These are phyloP conservation scores for Barnardius zonarius DNA, from an alignment of 2,113 vertebrate genomes.

Conservation along the genomic window DNA sequence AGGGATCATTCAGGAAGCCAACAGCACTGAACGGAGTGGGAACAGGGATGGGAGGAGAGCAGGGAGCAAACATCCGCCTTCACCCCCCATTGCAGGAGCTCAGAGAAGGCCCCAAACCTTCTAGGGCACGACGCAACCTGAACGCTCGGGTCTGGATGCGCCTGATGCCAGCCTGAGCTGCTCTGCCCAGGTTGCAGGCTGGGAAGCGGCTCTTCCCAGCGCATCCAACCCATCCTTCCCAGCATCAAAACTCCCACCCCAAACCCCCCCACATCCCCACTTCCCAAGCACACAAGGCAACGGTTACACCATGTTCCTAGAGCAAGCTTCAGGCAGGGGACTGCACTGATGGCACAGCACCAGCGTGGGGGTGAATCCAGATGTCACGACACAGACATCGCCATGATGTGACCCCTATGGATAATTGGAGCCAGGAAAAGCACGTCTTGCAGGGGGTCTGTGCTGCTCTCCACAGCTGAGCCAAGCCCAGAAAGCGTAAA, in stretches of 20 bases:
- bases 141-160: background rate
- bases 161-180: background rate
- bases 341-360: background rate
- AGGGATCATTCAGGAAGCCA: background rate
- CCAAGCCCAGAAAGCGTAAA: background rate
- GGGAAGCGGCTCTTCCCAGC: background rate
- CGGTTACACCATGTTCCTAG: background rate
- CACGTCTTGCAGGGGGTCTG: background rate
- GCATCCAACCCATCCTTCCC: background rate
- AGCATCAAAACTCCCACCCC: background rate
- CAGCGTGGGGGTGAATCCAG: background rate
- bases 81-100: background rate
- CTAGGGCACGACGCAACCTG: accelerated
- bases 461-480: background rate
- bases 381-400: background rate
- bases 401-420: background rate
- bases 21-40: background rate
- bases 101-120: background rate
- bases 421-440: background rate
- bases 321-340: background rate
- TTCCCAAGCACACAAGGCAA: background rate
- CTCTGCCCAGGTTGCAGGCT: background rate
- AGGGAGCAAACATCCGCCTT: background rate
- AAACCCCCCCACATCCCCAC: background rate
- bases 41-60: background rate